Conservation (phyloP, 1,140 invertebrate genomes). For the Hylaeus volcanicus region DNA sequence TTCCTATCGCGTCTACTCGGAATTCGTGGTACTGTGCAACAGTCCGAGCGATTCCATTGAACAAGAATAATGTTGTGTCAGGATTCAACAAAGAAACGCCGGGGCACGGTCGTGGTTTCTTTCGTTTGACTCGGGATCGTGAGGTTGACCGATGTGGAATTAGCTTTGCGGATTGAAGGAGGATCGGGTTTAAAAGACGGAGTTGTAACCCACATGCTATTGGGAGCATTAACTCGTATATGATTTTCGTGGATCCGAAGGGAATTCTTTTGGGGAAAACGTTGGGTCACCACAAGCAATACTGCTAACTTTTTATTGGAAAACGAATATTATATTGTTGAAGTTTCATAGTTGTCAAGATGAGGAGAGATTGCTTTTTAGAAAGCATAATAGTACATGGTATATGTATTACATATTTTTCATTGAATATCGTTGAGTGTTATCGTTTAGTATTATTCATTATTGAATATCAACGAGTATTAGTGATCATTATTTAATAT, state of each 20-base stretch:
- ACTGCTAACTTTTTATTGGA: not conserved
- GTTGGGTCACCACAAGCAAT: not conserved
- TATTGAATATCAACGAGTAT: not conserved
- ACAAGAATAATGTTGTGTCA: not conserved
- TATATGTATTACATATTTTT: no score
- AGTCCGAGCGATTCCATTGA: not conserved
- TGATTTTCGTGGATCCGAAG: not conserved
- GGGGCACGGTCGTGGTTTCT: not conserved
- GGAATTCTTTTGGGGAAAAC: not conserved
- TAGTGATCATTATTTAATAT: not conserved
- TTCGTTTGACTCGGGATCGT: not conserved
- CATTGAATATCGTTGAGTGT: not conserved
- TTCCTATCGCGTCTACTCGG: no score
- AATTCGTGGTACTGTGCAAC: not conserved
- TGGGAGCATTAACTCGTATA: not conserved
- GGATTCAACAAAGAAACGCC: not conserved
- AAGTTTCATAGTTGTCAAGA: no score
- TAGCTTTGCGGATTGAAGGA: not conserved
- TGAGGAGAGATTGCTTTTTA: no score
- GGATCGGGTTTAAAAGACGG: not conserved
- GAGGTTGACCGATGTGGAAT: constrained; percentile 10
- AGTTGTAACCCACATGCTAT: not conserved
- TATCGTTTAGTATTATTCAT: not conserved
- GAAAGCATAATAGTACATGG: no score
- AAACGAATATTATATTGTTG: no score